phyloP scores from a whole-genome alignment of 2,888 invertebrate genomes.

The Melanostoma mellinum region DNA sequence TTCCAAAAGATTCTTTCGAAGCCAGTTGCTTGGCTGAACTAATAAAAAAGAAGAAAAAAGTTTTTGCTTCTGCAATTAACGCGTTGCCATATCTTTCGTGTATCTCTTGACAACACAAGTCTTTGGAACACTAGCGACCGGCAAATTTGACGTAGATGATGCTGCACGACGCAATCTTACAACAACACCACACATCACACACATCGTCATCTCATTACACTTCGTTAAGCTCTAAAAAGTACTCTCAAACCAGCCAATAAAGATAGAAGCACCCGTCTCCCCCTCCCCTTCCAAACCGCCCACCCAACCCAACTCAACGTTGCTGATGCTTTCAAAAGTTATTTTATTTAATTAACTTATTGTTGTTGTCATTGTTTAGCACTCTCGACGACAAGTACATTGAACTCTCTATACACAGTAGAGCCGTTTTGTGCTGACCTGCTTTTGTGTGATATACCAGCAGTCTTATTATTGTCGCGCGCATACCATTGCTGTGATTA shows the following conservation, averaged over 20 bases:
- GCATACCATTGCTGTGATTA: constrained; percentile 68
- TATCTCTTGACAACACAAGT: constrained; percentile 5
- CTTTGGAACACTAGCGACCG: constrained; percentile 1
- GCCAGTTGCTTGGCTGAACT: background rate
- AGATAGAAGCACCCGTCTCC: background rate
- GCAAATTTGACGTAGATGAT: constrained; percentile 32
- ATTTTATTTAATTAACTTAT: constrained; percentile 70
- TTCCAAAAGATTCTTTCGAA: constrained; percentile 7
- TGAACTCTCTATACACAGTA: constrained; percentile 15
- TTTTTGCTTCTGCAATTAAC: constrained; percentile 15
- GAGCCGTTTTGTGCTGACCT: constrained; percentile 9
- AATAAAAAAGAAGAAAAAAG: background rate
- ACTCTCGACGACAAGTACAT: constrained; percentile 40
- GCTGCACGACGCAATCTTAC: constrained; percentile 6
- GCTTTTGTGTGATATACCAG: constrained; percentile 20
- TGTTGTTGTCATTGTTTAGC: constrained; percentile 50
- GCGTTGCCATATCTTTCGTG: constrained; percentile 25
- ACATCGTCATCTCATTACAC: constrained; percentile 57
- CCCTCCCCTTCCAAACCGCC: constrained; percentile 1
- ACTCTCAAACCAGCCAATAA: constrained; percentile 1
- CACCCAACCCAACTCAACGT: background rate
- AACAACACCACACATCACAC: constrained; percentile 7
- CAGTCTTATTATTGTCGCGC: constrained; percentile 33
- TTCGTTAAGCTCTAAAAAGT: constrained; percentile 69
- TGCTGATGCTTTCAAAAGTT: constrained; percentile 24